phyloP scores from a whole-genome alignment of 2,888 invertebrate genomes.

The Heliconius ismenius region DNA sequence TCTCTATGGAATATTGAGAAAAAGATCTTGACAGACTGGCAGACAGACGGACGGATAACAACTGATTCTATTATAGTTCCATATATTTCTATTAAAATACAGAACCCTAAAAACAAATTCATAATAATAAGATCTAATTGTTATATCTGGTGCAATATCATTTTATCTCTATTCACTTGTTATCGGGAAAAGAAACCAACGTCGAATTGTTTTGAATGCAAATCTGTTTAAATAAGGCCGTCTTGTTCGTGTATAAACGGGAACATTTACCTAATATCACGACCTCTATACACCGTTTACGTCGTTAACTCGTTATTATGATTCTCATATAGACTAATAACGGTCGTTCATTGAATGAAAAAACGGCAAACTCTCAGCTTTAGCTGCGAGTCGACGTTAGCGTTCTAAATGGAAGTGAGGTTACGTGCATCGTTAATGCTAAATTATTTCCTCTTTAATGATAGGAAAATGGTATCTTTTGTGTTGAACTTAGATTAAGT shows the following conservation, averaged over 20 bases:
- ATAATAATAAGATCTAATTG: not conserved
- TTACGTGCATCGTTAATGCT: constrained; percentile 7
- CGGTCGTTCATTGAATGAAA: constrained; percentile 4
- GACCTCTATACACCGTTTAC: not conserved
- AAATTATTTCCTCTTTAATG: not conserved
- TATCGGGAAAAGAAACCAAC: not conserved
- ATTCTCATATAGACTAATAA: constrained; percentile 2
- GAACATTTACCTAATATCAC: not conserved
- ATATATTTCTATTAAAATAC: too few species aligned
- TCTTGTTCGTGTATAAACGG: not conserved
- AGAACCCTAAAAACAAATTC: not conserved
- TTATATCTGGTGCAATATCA: not conserved
- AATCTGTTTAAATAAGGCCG: not conserved
- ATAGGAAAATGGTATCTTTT: not conserved
- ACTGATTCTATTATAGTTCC: too few species aligned
- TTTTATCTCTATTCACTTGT: not conserved
- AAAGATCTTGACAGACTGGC: too few species aligned
- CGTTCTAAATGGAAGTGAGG: constrained; percentile 1
- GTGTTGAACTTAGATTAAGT: not conserved
- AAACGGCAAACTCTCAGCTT: not conserved
- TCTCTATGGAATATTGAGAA: too few species aligned
- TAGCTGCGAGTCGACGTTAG: not conserved
- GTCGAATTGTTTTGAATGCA: constrained; percentile 1
- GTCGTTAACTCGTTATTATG: constrained; percentile 2
- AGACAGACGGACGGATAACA: too few species aligned